Conservation (phyloP, 2,888 invertebrate species). For the Eristalis intricaria region DNA sequence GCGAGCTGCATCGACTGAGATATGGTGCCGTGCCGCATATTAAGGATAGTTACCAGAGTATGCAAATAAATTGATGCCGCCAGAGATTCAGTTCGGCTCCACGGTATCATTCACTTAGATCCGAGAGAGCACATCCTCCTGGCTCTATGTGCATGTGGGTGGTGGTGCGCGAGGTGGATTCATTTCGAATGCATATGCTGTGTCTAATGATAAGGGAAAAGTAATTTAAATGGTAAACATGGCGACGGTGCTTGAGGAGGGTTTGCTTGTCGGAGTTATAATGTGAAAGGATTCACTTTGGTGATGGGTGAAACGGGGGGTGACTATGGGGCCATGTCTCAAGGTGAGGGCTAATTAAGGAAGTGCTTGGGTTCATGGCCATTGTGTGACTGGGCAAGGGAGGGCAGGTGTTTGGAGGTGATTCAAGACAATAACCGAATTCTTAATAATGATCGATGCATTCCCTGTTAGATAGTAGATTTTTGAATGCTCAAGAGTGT, state of each 20-base stretch:
- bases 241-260: neutral
- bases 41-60: constrained; percentile 61
- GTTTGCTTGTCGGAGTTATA: too few species aligned
- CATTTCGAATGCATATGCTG: constrained; percentile 14
- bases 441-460: too few species aligned
- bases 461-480: too few species aligned
- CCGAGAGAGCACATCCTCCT: constrained; percentile 19
- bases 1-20: neutral
- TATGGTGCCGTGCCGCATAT: constrained; percentile 50
- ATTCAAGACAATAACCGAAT: too few species aligned
- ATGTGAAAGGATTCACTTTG: too few species aligned
- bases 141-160: neutral
- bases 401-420: too few species aligned
- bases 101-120: constrained; percentile 63
- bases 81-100: constrained; percentile 55
- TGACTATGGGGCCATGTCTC: neutral
- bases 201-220: constrained; percentile 29
- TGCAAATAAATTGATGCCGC: constrained; percentile 65
- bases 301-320: too few species aligned
- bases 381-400: neutral
- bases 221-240: constrained; percentile 28
- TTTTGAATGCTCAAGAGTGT: too few species aligned
- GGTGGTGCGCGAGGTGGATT: constrained; percentile 20
- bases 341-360: neutral
- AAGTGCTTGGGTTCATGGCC: neutral